Evolutionary conservation across 2,888 invertebrate species (phyloP).

Genomic region (Acrocyrtus sp.): DNA sequence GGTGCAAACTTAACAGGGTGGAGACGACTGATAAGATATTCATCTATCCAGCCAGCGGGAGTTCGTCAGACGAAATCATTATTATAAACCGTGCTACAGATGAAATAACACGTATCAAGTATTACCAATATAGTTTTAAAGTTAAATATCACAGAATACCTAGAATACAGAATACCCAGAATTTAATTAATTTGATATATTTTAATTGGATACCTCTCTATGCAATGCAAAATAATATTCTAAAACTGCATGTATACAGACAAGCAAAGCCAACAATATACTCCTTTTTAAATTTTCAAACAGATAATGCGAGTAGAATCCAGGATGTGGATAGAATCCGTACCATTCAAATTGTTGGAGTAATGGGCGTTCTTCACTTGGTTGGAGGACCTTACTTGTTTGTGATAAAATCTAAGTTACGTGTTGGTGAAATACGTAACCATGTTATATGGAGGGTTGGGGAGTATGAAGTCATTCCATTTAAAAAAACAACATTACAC

Average conservation of each 20-base stretch:
- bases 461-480: constrained; percentile 86
- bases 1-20: too few relatives aligned
- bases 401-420: constrained; percentile 85
- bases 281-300: constrained; percentile 54
- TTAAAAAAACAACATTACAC: constrained; percentile 84
- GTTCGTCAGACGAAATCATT: constrained; percentile 78
- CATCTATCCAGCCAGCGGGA: constrained; percentile 77
- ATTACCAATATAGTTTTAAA: constrained; percentile 5
- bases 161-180: too few relatives aligned
- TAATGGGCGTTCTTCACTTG: constrained; percentile 85
- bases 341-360: constrained; percentile 77
- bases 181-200: neutral
- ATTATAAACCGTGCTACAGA: constrained; percentile 86
- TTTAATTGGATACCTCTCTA: too few relatives aligned
- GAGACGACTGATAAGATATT: constrained; percentile 91
- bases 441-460: constrained; percentile 83
- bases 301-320: constrained; percentile 73
- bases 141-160: neutral
- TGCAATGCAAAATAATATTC: neutral
- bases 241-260: constrained; percentile 28
- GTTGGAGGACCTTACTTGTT: constrained; percentile 88
- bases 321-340: constrained; percentile 72
- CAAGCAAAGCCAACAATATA: constrained; percentile 53
- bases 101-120: constrained; percentile 72
- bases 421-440: constrained; percentile 77